Percentiles rank a stretch among this genome's conserved stretches.
Evolutionary conservation across 2,113 vertebrate species (phyloP).

Genomic region (Corythoichthys intestinalis): DNA sequence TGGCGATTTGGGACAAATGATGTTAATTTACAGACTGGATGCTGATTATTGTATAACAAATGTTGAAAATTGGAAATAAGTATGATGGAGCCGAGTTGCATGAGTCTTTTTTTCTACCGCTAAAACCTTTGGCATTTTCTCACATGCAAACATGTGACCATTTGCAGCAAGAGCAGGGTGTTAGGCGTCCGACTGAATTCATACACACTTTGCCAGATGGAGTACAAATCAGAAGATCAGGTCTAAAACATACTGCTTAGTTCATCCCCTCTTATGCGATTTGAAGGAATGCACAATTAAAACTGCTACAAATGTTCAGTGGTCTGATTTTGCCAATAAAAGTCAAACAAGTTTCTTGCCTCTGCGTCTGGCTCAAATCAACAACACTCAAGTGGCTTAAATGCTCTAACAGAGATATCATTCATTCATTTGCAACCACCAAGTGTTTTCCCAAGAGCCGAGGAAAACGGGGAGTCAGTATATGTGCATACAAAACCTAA

Average conservation of each 20-base stretch:
- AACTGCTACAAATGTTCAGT: background rate
- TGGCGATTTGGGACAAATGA: background rate
- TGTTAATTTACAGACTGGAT: background rate
- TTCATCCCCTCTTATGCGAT: background rate
- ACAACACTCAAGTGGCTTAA: background rate
- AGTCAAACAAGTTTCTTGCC: background rate
- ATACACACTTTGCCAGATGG: slow-evolving; percentile 45
- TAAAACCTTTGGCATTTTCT: slow-evolving; percentile 49
- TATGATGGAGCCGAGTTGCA: slow-evolving; percentile 42
- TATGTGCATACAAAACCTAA: background rate
- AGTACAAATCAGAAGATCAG: slow-evolving; percentile 19
- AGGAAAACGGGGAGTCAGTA: background rate
- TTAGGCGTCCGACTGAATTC: slow-evolving; percentile 29
- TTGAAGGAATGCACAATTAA: background rate
- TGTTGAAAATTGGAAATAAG: background rate
- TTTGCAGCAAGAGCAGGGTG: slow-evolving; percentile 34
- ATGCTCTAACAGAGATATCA: background rate
- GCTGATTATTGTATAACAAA: background rate
- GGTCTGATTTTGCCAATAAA: background rate
- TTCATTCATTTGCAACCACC: slow-evolving; percentile 1
- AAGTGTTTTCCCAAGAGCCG: background rate
- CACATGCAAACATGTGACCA: slow-evolving; percentile 45
- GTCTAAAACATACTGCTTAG: slow-evolving; percentile 1
- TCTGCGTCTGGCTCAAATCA: background rate
- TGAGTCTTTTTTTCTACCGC: slow-evolving; percentile 42